These are phyloP conservation scores for Scolopax rusticola DNA, from an alignment of 2,797 vertebrate species.

Conservation along the genomic window DNA sequence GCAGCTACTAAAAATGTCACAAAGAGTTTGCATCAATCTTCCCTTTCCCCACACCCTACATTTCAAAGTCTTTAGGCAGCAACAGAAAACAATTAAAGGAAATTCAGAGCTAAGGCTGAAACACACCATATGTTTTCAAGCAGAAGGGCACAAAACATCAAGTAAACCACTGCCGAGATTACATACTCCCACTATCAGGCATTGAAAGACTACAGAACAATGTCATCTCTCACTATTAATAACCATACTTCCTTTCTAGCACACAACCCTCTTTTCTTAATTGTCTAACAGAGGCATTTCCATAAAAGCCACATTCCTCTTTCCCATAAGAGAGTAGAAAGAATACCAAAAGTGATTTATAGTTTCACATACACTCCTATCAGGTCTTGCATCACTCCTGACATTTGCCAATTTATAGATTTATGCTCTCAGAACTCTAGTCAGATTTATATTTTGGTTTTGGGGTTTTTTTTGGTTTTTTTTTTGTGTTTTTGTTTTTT, in stretches of 20 bases:
- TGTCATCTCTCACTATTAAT: slow-evolving; percentile 64
- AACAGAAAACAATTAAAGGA: slow-evolving; percentile 69
- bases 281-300: slow-evolving; percentile 34
- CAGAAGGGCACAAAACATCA: slow-evolving; percentile 62
- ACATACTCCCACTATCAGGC: slow-evolving; percentile 61
- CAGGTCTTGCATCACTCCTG: neutral
- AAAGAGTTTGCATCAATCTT: slow-evolving; percentile 35
- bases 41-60: slow-evolving; percentile 53
- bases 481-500: neutral
- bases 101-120: slow-evolving; percentile 51
- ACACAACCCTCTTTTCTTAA: slow-evolving; percentile 41
- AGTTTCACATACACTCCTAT: neutral
- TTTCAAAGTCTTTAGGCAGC: slow-evolving; percentile 60
- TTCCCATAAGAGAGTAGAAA: neutral
- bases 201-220: slow-evolving; percentile 63
- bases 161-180: slow-evolving; percentile 42
- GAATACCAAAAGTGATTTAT: neutral
- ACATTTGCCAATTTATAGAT: neutral
- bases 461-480: neutral
- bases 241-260: slow-evolving; percentile 52
- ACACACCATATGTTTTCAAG: slow-evolving; percentile 35
- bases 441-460: neutral
- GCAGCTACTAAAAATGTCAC: slow-evolving; percentile 38
- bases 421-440: neutral
- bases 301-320: slow-evolving; percentile 1